These are phyloP conservation scores for Acanthurus lineatus DNA, from an alignment of 2,797 vertebrate genomes.

Conservation along the genomic window DNA sequence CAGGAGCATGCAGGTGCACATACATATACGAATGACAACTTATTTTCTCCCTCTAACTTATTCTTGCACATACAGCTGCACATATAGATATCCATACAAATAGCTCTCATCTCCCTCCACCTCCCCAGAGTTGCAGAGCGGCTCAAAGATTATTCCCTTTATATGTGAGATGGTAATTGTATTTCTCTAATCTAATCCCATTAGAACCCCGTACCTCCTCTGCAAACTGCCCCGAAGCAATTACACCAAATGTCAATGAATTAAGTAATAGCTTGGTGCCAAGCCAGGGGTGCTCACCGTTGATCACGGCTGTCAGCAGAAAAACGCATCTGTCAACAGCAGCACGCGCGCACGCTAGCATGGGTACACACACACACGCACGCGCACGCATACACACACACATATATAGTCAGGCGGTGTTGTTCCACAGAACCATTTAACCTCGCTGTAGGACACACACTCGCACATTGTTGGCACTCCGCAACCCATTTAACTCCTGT, in stretches of 20 bases:
- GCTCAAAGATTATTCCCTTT: constrained; percentile 77
- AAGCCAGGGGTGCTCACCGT: constrained; percentile 78
- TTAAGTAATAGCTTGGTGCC: constrained; percentile 88
- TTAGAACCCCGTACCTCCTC: constrained; percentile 80
- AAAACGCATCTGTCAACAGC: constrained; percentile 84
- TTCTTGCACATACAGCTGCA: not conserved
- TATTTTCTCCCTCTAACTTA: not conserved
- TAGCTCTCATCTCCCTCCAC: constrained; percentile 4
- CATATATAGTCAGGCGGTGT: constrained; percentile 33
- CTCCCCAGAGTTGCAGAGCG: constrained; percentile 44
- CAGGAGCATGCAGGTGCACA: not conserved
- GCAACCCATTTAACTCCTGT: constrained; percentile 72
- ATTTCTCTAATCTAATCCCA: constrained; percentile 87
- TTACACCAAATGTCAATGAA: constrained; percentile 89
- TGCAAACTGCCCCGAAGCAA: constrained; percentile 85
- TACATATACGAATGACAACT: not conserved
- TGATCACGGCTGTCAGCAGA: constrained; percentile 85
- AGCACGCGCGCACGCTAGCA: constrained; percentile 16
- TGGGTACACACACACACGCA: constrained; percentile 28
- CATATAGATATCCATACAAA: constrained; percentile 19
- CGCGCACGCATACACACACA: constrained; percentile 28
- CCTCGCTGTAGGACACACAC: constrained; percentile 70
- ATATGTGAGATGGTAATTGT: constrained; percentile 86
- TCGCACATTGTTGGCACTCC: constrained; percentile 57
- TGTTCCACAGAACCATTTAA: constrained; percentile 67